Base-by-base conservation (phyloP, 1,140 invertebrate genomes). In the Drosophila willistoni region DNA sequence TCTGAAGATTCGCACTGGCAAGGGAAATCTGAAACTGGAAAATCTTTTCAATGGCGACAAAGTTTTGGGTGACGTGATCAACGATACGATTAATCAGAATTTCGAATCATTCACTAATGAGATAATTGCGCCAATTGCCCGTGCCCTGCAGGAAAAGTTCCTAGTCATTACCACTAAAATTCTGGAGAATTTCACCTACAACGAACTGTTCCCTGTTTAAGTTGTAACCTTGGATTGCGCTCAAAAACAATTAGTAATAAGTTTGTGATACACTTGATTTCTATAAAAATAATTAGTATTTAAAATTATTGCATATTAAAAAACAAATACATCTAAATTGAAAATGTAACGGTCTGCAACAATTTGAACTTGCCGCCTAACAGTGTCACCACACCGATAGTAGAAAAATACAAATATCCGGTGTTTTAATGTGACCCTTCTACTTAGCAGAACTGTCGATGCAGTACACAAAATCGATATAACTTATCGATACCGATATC, bases 11-110 rank as follows among this genome's bases (percentile, higher is more conserved):
- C 90, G 92, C 17, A 93, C 95, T 3, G 93, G 93, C 12, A 93
- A 93, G 39, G 95, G 95, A 6, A 89, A 78, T 4, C 72, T 95
- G 1, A 89, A 92, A 14, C 81, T 96, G 19, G 93, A 94, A 1
- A 95, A 96, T 90, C 91, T 95, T 1, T 95, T 95, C 56, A 93
- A 93, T 17, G 95, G 94, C 10, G 94, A 95, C 63, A 93, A 93
- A 75, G 79, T 92, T 6, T 75, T 94, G 56, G 93, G 94, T 3
- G 93, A 94, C 22, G 92, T 95, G 3, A 92, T 95, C 4, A 95
- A 95, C 78, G 92, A 91, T 7, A 93, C 94, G 0, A 94, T 95
- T 41, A 95, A 95, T 80, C 93, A 93, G 42, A 95, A 95, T 74
- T 94, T 95, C 67, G 93, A 94, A 56, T 70, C 93, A 0, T 95